Conservation (phyloP, 2,888 invertebrate species). For the Stegana nigrithorax region DNA sequence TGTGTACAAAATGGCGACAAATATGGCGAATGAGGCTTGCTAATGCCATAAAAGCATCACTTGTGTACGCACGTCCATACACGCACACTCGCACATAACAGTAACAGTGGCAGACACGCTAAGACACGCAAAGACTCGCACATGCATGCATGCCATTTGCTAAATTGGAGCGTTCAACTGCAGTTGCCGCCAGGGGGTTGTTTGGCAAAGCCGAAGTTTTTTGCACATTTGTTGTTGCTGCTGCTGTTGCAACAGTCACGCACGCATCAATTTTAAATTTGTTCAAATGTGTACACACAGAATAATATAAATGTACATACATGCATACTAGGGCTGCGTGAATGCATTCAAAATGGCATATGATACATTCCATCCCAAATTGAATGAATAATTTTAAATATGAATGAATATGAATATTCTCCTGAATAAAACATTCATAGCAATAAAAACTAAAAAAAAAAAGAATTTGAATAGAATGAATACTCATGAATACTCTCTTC, state of each 20-base stretch:
- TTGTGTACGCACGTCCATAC: constrained; percentile 2
- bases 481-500: no score
- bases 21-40: constrained; percentile 41
- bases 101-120: not conserved
- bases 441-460: not conserved
- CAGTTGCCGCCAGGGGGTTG: not conserved
- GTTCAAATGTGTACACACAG: no score
- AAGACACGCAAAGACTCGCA: not conserved
- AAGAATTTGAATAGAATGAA: no score
- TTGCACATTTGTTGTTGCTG: not conserved
- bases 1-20: constrained; percentile 31
- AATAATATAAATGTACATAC: not conserved
- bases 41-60: constrained; percentile 36
- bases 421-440: no score
- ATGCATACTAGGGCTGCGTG: not conserved
- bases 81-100: not conserved
- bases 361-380: no score
- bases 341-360: no score
- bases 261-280: no score
- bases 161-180: constrained; percentile 16
- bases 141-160: constrained; percentile 7
- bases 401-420: no score
- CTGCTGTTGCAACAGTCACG: not conserved
- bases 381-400: no score
- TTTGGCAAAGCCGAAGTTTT: not conserved